These are phyloP conservation scores for Ichneumon xanthorius DNA, from an alignment of 2,888 invertebrate species.

Conservation along the genomic window DNA sequence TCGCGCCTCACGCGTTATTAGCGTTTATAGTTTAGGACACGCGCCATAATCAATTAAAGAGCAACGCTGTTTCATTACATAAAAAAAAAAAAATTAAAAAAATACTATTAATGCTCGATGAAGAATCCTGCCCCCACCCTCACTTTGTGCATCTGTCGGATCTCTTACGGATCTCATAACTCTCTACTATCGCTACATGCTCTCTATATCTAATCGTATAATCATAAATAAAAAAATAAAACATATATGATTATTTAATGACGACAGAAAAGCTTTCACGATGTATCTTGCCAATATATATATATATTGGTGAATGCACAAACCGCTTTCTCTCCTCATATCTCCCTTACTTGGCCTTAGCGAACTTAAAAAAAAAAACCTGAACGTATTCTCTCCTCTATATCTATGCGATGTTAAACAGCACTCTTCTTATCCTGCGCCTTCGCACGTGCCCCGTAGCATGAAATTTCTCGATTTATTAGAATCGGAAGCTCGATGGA, in stretches of 20 bases:
- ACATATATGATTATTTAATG: slow-evolving; percentile 19
- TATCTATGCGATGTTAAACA: slow-evolving; percentile 28
- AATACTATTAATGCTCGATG: slow-evolving; percentile 61
- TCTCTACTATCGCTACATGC: slow-evolving; percentile 1
- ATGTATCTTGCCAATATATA: slow-evolving; percentile 27
- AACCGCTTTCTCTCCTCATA: slow-evolving; percentile 53
- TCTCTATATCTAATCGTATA: neutral
- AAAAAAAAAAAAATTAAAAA: slow-evolving; percentile 1
- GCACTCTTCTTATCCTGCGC: slow-evolving; percentile 51
- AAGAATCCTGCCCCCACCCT: slow-evolving; percentile 24
- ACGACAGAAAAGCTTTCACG: slow-evolving; percentile 18
- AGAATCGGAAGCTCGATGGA: slow-evolving; percentile 6
- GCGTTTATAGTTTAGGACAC: slow-evolving; percentile 72
- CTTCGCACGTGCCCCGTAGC: slow-evolving; percentile 49
- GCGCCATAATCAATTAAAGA: slow-evolving; percentile 77
- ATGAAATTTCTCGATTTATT: slow-evolving; percentile 37
- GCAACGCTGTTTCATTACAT: slow-evolving; percentile 74
- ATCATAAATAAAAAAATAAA: neutral
- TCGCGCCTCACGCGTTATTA: slow-evolving; percentile 56
- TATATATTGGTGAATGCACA: slow-evolving; percentile 58
- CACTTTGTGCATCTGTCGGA: slow-evolving; percentile 61
- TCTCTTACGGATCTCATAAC: neutral
- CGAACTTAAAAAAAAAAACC: slow-evolving; percentile 43
- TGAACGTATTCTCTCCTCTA: slow-evolving; percentile 24
- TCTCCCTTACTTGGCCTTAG: slow-evolving; percentile 50